A percentile compares a stretch with the other conserved stretches of the same genome.
Evolutionary conservation across 1,140 invertebrate genomes (phyloP).

Genomic region (Mizuhopecten yessoensis): DNA sequence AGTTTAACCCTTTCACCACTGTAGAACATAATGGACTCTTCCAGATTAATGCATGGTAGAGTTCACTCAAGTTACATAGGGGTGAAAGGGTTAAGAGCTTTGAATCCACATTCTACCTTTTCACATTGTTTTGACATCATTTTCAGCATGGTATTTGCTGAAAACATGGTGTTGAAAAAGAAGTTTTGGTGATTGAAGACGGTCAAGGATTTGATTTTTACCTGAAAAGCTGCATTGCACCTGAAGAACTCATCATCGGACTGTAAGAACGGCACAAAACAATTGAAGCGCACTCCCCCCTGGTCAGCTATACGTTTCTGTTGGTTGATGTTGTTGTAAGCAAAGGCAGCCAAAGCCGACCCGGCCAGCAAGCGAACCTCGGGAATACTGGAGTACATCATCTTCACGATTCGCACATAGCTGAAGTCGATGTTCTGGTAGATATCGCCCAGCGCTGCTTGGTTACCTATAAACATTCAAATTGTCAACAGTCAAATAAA

Average conservation of each 20-base stretch:
- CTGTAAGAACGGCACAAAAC: constrained; percentile 80
- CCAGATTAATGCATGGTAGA: too few relatives aligned
- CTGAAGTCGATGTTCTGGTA: constrained; percentile 79
- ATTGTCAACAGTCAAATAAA: too few relatives aligned
- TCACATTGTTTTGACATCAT: too few relatives aligned
- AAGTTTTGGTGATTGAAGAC: neutral
- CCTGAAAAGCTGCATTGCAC: constrained; percentile 82
- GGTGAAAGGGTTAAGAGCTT: too few relatives aligned
- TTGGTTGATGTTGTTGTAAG: constrained; percentile 81
- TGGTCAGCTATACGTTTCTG: constrained; percentile 81
- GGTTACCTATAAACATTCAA: constrained; percentile 73
- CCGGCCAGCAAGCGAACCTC: constrained; percentile 79
- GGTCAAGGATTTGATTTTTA: constrained; percentile 49
- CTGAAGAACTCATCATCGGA: constrained; percentile 80
- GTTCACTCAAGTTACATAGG: too few relatives aligned
- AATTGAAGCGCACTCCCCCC: constrained; percentile 81
- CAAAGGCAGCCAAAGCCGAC: constrained; percentile 79
- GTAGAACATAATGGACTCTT: too few relatives aligned
- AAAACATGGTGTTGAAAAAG: too few relatives aligned
- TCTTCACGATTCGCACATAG: constrained; percentile 80
- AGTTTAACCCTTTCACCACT: too few relatives aligned
- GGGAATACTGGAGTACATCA: constrained; percentile 78
- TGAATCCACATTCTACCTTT: too few relatives aligned
- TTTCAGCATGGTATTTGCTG: neutral
- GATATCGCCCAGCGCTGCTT: constrained; percentile 78